Conservation (phyloP, 1,140 invertebrate genomes). For the Pogonognathellus flavescens region DNA sequence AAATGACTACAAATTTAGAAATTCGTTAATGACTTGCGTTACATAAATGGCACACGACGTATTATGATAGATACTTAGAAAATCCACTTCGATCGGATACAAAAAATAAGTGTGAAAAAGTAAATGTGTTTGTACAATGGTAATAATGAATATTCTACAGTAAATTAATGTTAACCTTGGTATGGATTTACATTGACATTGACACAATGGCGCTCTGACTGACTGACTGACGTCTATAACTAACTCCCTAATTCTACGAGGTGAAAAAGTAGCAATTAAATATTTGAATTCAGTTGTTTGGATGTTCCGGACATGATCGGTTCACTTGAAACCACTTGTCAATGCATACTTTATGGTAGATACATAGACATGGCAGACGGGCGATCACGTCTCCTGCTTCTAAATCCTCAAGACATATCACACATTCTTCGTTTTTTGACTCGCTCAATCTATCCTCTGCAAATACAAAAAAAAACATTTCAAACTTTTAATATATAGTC, state of each 20-base stretch:
- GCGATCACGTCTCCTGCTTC: slow-evolving; percentile 95
- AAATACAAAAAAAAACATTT: slow-evolving; percentile 69
- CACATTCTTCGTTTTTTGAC: slow-evolving; percentile 94
- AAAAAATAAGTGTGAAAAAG: slow-evolving; percentile 42
- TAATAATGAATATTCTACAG: slow-evolving; percentile 8
- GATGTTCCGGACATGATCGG: slow-evolving; percentile 85
- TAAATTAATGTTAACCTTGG: slow-evolving; percentile 21
- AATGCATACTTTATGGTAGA: slow-evolving; percentile 99
- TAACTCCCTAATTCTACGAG: slow-evolving; percentile 7
- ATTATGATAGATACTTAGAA: slow-evolving; percentile 21
- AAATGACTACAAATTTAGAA: too few relatives aligned
- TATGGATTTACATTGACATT: slow-evolving; percentile 40
- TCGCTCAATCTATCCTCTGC: slow-evolving; percentile 96
- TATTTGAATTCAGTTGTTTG: slow-evolving; percentile 79
- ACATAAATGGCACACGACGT: slow-evolving; percentile 19
- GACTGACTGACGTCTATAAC: background rate
- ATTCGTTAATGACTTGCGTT: slow-evolving; percentile 8
- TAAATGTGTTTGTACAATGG: slow-evolving; percentile 44
- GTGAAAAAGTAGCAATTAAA: slow-evolving; percentile 44
- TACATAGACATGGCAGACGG: slow-evolving; percentile 97
- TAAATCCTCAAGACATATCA: slow-evolving; percentile 98
- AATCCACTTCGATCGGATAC: slow-evolving; percentile 27
- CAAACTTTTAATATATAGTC: background rate
- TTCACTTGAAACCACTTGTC: slow-evolving; percentile 98
- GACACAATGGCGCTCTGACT: slow-evolving; percentile 25